A percentile compares a stretch with the other conserved stretches of the same genome.
Conservation (phyloP, 2,113 vertebrate genomes). For the Calidris pugnax region DNA sequence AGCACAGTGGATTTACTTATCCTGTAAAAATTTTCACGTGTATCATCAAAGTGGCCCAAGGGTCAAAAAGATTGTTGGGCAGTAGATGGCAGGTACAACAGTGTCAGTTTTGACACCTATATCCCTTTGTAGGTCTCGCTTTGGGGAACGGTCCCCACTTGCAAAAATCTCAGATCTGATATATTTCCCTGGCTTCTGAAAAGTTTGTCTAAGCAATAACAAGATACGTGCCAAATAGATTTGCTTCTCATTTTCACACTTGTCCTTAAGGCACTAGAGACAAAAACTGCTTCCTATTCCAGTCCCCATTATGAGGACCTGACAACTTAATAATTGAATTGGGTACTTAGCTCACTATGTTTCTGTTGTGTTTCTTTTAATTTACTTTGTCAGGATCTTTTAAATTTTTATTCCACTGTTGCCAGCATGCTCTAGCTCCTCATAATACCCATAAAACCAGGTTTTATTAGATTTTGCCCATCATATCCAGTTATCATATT, state of each 20-base stretch:
- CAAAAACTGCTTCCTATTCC: neutral
- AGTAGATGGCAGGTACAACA: neutral
- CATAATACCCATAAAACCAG: neutral
- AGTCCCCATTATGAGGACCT: neutral
- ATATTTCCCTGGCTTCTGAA: neutral
- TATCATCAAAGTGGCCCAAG: neutral
- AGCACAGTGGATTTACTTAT: neutral
- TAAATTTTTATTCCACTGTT: neutral
- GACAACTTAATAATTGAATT: constrained; percentile 5
- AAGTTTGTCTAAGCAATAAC: neutral
- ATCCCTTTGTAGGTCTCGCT: neutral
- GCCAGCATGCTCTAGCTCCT: neutral
- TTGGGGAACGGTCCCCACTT: neutral
- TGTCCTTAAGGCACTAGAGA: neutral
- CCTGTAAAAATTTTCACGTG: accelerated
- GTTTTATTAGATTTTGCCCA: neutral
- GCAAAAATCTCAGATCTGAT: neutral
- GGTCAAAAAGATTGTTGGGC: neutral
- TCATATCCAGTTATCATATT: neutral
- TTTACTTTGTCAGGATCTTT: neutral
- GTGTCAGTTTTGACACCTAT: neutral
- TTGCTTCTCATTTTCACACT: neutral
- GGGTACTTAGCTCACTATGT: neutral
- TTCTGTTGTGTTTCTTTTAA: neutral
- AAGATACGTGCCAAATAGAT: neutral